A percentile compares a stretch with the other conserved stretches of the same genome.
Conservation (phyloP, 2,797 vertebrate species). For the Nyctibius grandis region DNA sequence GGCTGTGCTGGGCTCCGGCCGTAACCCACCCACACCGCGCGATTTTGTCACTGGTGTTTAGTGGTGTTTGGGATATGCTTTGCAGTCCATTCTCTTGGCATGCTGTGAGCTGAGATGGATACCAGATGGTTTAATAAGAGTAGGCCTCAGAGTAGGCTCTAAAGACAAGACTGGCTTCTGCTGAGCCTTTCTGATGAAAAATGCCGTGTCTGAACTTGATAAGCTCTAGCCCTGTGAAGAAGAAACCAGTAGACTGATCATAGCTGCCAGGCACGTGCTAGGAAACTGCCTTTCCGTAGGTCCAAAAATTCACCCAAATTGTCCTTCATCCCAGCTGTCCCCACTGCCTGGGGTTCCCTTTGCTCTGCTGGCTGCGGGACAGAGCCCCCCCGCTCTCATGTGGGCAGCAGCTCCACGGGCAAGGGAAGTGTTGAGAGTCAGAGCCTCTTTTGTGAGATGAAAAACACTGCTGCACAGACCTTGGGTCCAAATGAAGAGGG, state of each 20-base stretch:
- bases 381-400: fast-evolving
- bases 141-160: too few species aligned
- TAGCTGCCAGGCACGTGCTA: neutral
- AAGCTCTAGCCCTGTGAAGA: neutral
- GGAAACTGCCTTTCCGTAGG: fast-evolving
- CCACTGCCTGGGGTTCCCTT: neutral
- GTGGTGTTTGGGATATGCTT: neutral
- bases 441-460: neutral
- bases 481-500: neutral
- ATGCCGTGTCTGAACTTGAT: neutral
- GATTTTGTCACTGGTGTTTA: neutral
- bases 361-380: neutral
- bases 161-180: neutral
- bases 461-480: fast-evolving
- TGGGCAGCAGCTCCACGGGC: neutral
- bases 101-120: neutral
- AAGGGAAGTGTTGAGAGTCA: fast-evolving
- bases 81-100: neutral
- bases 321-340: neutral
- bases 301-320: neutral
- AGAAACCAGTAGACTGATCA: neutral
- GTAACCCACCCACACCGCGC: neutral
- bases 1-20: neutral
- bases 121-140: too few species aligned
- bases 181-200: neutral